Conservation (phyloP, 2,113 vertebrate species). For the Microtus richardsoni region DNA sequence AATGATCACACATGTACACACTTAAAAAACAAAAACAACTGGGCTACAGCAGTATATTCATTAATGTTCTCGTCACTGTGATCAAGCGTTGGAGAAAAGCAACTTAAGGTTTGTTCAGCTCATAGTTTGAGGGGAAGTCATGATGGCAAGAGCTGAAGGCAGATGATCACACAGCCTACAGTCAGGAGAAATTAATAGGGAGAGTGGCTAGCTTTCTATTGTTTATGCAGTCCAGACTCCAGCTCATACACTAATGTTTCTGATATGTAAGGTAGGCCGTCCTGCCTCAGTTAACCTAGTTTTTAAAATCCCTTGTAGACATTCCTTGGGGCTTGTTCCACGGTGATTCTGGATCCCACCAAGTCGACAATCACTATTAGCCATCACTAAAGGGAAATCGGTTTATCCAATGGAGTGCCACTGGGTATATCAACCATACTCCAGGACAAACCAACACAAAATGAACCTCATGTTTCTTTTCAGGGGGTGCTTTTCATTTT, state of each 20-base stretch:
- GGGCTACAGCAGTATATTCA: background rate
- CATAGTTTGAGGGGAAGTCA: background rate
- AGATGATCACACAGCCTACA: background rate
- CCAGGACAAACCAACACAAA: background rate
- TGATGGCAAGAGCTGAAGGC: background rate
- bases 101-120: background rate
- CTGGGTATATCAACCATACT: background rate
- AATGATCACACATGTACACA: background rate
- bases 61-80: background rate
- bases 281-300: background rate
- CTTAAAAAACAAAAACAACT: background rate
- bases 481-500: background rate
- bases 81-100: background rate
- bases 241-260: background rate
- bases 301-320: background rate
- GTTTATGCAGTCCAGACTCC: background rate
- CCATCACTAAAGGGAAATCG: background rate
- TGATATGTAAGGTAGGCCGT: background rate
- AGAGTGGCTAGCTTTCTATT: background rate
- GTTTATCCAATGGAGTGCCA: background rate
- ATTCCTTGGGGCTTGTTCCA: background rate
- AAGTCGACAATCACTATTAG: background rate
- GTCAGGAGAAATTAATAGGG: background rate
- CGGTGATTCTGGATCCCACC: background rate
- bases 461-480: background rate